phyloP scores from a whole-genome alignment of 2,888 invertebrate species.

The Acanthosepion esculentum region DNA sequence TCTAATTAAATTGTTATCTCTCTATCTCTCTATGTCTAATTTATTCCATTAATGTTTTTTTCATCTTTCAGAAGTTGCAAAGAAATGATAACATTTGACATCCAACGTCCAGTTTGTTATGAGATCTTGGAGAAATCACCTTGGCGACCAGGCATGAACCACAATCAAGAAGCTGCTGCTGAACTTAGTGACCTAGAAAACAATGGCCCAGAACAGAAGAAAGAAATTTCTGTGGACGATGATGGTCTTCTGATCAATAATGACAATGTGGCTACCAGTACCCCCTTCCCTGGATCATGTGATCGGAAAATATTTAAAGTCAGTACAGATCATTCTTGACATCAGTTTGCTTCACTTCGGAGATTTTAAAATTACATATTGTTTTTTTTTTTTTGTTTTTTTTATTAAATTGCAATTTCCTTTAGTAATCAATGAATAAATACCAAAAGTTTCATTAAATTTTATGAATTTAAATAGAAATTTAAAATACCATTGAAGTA shows the following conservation, averaged over 20 bases:
- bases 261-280: conserved; percentile 4
- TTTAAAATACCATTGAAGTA: no score
- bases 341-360: no score
- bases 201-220: conserved; percentile 52
- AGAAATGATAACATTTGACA: conserved; percentile 57
- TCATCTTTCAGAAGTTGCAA: conserved; percentile 57
- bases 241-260: conserved; percentile 54
- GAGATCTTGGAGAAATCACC: conserved; percentile 48
- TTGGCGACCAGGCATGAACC: conserved; percentile 52
- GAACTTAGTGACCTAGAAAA: conserved; percentile 47
- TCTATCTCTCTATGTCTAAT: no score
- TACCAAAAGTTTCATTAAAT: no score
- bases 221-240: conserved; percentile 60
- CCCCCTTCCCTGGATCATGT: conserved; percentile 23
- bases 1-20: no score
- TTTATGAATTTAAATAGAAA: no score
- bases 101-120: conserved; percentile 57
- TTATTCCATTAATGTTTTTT: background rate
- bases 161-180: conserved; percentile 51
- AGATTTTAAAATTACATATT: no score
- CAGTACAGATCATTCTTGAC: background rate
- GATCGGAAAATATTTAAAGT: conserved; percentile 42
- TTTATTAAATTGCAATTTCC: no score
- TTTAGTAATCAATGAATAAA: no score
- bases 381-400: no score